Conservation (phyloP, 1,140 invertebrate species). For the Leptonema lineaticorne region DNA sequence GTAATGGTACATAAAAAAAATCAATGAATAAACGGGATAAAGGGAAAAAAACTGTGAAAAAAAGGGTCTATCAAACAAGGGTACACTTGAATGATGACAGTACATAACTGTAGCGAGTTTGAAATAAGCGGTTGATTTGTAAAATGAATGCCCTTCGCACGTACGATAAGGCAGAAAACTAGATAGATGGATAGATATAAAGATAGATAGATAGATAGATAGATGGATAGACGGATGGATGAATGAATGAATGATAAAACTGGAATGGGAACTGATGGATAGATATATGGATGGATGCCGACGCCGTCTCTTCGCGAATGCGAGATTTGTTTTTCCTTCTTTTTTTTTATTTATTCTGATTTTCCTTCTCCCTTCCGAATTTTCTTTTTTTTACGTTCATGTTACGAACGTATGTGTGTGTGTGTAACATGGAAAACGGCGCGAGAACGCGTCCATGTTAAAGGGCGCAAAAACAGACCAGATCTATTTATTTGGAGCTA, state of each 20-base stretch:
- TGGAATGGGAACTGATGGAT: background rate
- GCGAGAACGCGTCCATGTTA: background rate
- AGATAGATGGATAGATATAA: no score
- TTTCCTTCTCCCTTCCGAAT: no score
- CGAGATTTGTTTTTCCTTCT: constrained; percentile 15
- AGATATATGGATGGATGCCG: background rate
- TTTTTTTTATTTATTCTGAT: no score
- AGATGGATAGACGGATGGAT: constrained; percentile 9
- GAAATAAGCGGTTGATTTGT: constrained; percentile 24
- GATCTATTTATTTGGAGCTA: constrained; percentile 19
- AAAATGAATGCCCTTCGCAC: constrained; percentile 15
- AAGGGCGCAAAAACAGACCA: background rate
- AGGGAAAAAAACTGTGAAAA: background rate
- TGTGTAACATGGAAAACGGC: no score
- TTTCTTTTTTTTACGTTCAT: no score
- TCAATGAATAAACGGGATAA: background rate
- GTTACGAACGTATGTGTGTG: no score
- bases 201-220: background rate
- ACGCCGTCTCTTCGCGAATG: background rate
- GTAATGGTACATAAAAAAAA: no score
- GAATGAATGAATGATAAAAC: background rate
- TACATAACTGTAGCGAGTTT: background rate
- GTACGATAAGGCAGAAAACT: background rate
- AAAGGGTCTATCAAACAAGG: background rate
- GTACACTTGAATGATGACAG: background rate